Evolutionary conservation across 2,888 invertebrate species (phyloP), one percentile per base, ranked within the genome.

Genomic region (Suillia variegata): DNA sequence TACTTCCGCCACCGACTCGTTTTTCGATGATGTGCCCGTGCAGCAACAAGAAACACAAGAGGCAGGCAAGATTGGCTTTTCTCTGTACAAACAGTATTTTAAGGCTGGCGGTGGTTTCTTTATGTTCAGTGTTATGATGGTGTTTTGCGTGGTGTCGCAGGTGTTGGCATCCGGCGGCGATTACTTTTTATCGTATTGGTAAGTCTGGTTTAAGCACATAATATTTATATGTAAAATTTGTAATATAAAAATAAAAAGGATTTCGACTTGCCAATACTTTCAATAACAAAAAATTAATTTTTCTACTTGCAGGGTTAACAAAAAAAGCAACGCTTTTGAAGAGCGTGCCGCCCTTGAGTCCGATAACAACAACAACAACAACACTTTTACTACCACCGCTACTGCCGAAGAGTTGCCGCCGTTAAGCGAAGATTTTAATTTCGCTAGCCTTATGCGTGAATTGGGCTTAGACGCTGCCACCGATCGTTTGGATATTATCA

Each of bases 121-220:
- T 49, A 71, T 88, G 2, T 85, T 90, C 33, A 68, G 85, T 17
- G 75, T 87, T 0, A 85, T 92, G 80, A 64, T 88, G 2, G 49
- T 86, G 2, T 85, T 89, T 24, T 91, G 89, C 66, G 67, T 88
- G 18, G 63, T 88, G 0, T 85, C 92, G 1, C 93, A 93, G 81
- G 69, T 86, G 5, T 80, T 89, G 38, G 91, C 89, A 1, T 93
- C 92, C 10, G 86, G 86, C 5, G 87, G 89, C 1, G 94, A 94
- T 78, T 92, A 88, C 82, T 94, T 91, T 84, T 86, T 93, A 6
- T 87, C 90, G 5, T 88, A 86, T 74, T 93, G 92, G 93, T 58
- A 61, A 69, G 72, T 53, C n/a, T n/a, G n/a, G n/a, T n/a, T n/a
- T 4, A 1, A 49, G 0, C 6, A 15, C 12, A 20, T 22, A 24